Conservation (phyloP, 2,113 vertebrate genomes). For the Malurus cyaneus region DNA sequence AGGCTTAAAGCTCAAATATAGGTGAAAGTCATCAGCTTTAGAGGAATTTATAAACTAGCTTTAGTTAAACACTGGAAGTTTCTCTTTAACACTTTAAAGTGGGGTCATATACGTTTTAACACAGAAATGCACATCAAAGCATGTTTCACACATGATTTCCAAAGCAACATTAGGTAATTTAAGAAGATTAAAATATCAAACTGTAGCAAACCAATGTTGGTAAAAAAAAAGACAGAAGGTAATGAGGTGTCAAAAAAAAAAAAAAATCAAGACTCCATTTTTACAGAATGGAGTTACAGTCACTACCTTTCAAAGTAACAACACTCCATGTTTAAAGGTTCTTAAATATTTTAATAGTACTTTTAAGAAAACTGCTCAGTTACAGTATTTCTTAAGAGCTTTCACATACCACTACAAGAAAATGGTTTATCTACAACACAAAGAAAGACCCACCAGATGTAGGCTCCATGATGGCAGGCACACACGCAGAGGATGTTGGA, state of each 20-base stretch:
- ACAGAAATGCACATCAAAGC: not conserved
- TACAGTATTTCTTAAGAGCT: not conserved
- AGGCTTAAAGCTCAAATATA: not conserved
- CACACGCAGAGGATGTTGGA: too few relatives aligned
- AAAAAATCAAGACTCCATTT: not conserved
- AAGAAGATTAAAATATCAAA: not conserved
- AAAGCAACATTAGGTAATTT: not conserved
- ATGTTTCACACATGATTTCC: not conserved
- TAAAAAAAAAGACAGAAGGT: not conserved
- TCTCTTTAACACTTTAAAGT: not conserved
- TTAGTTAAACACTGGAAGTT: not conserved
- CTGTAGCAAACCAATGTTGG: not conserved
- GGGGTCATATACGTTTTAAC: not conserved
- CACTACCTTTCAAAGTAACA: not conserved
- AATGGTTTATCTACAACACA: not conserved
- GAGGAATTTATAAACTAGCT: not conserved
- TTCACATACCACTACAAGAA: not conserved
- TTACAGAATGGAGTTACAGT: not conserved
- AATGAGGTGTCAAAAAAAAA: not conserved
- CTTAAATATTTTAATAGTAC: not conserved
- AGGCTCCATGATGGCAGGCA: not conserved
- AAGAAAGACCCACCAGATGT: not conserved
- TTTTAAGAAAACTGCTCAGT: not conserved
- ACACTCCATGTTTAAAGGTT: not conserved
- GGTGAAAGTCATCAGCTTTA: not conserved